Conservation (phyloP, 2,888 invertebrate species). For the Adineta ricciae region DNA sequence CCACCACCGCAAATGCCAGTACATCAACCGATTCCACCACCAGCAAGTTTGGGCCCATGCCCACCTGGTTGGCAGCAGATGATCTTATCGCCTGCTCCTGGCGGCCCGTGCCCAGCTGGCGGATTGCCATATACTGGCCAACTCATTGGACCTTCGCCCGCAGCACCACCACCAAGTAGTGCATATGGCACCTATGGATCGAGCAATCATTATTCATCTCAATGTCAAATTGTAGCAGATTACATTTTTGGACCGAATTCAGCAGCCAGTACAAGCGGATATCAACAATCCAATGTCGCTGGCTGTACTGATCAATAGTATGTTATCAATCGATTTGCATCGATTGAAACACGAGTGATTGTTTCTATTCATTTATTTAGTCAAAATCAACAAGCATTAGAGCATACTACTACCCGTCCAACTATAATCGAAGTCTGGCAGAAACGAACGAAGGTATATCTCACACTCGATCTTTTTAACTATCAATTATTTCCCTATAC, state of each 20-base stretch:
- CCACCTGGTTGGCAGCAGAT: neutral
- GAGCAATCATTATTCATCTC: neutral
- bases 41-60: neutral
- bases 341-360: too few relatives aligned
- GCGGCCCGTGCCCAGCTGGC: neutral
- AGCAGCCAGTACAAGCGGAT: neutral
- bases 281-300: too few relatives aligned
- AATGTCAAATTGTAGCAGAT: neutral
- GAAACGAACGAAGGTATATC: neutral
- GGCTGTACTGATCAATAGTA: too few relatives aligned
- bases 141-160: neutral
- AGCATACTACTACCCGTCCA: neutral
- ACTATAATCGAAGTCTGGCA: constrained; percentile 9
- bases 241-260: neutral
- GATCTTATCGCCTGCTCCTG: neutral
- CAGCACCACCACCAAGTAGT: neutral
- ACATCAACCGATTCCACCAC: neutral
- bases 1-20: neutral
- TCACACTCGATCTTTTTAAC: neutral
- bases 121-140: neutral
- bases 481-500: neutral
- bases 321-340: too few relatives aligned
- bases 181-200: neutral
- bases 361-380: neutral
- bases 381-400: neutral